Percentiles rank a stretch among this genome's conserved stretches.
These are phyloP conservation scores for Pagetopsis macropterus DNA, from an alignment of 2,797 vertebrate species.

Conservation along the genomic window DNA sequence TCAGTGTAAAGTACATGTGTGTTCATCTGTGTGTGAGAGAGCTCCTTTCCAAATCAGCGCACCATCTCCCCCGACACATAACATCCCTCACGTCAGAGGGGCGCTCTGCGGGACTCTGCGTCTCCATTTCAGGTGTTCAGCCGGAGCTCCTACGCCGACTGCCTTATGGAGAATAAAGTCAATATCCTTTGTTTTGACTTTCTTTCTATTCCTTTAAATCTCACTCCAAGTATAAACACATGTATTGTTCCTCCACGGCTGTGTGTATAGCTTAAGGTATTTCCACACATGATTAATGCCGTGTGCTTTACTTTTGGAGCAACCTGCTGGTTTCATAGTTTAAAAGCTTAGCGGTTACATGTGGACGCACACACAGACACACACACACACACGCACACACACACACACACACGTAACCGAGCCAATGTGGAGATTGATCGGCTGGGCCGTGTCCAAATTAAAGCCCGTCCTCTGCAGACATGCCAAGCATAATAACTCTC, in stretches of 20 bases:
- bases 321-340: conserved; percentile 64
- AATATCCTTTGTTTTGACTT: conserved; percentile 30
- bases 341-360: conserved; percentile 60
- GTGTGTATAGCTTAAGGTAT: conserved; percentile 48
- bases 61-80: conserved; percentile 12
- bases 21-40: conserved; percentile 9
- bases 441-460: conserved; percentile 78
- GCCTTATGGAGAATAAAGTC: conserved; percentile 9
- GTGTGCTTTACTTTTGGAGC: conserved; percentile 53
- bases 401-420: conserved; percentile 47
- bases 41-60: conserved; percentile 23
- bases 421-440: conserved; percentile 80
- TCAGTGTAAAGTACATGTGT: conserved; percentile 40
- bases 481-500: conserved; percentile 79
- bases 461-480: conserved; percentile 71
- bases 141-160: neutral
- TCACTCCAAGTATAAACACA: conserved; percentile 54
- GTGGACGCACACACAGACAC: conserved; percentile 26
- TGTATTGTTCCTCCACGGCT: conserved; percentile 47
- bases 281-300: conserved; percentile 62
- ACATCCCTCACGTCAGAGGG: neutral
- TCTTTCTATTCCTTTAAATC: conserved; percentile 31
- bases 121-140: neutral
- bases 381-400: conserved; percentile 27
- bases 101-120: neutral